Base-by-base conservation (phyloP, 2,113 vertebrate genomes). In the Anthoscopus minutus region DNA sequence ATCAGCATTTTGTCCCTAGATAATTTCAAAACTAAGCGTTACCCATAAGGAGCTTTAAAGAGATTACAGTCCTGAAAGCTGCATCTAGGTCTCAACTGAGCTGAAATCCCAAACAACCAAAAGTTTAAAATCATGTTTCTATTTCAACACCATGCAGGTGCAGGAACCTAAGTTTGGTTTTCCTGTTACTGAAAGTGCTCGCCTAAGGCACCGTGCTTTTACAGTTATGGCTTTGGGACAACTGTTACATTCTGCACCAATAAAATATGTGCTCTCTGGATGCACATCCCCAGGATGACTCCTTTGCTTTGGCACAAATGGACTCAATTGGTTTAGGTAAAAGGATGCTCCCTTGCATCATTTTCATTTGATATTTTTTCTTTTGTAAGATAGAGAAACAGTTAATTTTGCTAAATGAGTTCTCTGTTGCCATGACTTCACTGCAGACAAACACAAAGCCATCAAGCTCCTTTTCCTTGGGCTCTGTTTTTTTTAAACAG, bases 381-480 rank as follows among this genome's bases (percentile, higher is more conserved):
- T 58, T 74, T 80, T 77, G 31, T 57, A 81, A 97, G 96, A 96
- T 88, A 92, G 58, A 97, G 93, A 96, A 98, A 97, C 95, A 93
- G 96, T 97, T 97, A 96, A 98, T 98, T 97, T 94, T 97, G 88
- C 95, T 95, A 94, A 96, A 95, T 86, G 95, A 67, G 73, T 94
- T 94, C 84, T 96, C 93, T 92, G 93, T 94, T 96, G 97, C 96
- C 88, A 97, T 96, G 96, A 97, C 96, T 97, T 97, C 97, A 94
- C 92, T 95, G 81, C 97, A 97, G 96, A 94, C 88, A 92, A 96
- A 97, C 94, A 97, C 94, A 96, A 94, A 97, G 88, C 94, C 84
- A 97, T 97, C 94, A 97, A 97, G 93, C 77, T 95, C 56, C 93
- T 95, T 96, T 92, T 97, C 95, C 78, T 84, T 64, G 30, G 95